A percentile compares a stretch with the other conserved stretches of the same genome.
phyloP scores from a whole-genome alignment of 53 echinoderm and acorn worm species.

The Pentamera pediparva region DNA sequence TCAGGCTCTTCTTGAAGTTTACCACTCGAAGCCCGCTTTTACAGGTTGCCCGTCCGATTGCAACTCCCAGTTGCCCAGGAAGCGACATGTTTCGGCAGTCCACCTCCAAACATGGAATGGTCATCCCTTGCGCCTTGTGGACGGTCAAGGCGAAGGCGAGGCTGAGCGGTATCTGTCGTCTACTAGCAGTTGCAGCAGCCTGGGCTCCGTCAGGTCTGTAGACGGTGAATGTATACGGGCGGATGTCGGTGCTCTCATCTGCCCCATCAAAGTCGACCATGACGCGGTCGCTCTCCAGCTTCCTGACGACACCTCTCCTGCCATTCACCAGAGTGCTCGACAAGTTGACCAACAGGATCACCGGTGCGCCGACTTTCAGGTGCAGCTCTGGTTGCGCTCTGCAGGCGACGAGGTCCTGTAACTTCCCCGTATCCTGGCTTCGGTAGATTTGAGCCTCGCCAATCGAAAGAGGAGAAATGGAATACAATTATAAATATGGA shows the following conservation, averaged over 20 bases:
- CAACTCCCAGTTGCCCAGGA: conserved; percentile 4
- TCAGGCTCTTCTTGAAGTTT: background rate
- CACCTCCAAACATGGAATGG: background rate
- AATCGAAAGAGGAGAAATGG: no score
- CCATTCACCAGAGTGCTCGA: no score
- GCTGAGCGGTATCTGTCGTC: background rate
- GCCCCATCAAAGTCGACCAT: background rate
- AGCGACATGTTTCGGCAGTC: background rate
- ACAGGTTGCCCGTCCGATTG: background rate
- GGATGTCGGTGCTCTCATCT: background rate
- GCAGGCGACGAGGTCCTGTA: no score
- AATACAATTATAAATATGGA: no score
- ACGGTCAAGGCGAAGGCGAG: background rate
- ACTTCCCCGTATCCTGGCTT: no score
- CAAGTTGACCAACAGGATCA: no score
- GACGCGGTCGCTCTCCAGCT: background rate
- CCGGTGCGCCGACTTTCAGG: no score
- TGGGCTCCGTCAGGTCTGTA: background rate
- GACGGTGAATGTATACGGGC: background rate
- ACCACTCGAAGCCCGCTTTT: background rate
- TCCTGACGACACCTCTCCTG: background rate
- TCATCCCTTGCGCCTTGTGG: background rate
- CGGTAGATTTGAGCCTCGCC: no score
- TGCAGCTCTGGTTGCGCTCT: no score
- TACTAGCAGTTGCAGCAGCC: background rate